phyloP scores from a whole-genome alignment of 2,888 invertebrate genomes.

The Osmoderma eremita region DNA sequence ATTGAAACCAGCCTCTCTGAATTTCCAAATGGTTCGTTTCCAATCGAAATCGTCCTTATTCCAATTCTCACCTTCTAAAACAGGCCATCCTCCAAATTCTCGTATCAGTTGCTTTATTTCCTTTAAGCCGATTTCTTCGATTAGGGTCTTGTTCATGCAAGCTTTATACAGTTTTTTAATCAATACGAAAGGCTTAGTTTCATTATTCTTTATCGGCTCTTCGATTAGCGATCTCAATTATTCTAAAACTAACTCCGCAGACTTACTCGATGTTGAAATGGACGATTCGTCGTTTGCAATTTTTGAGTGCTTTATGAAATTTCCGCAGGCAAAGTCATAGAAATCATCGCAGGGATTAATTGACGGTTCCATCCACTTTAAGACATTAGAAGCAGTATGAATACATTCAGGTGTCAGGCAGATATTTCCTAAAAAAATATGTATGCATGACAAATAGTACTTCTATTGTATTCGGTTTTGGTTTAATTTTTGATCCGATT shows the following conservation, averaged over 20 bases:
- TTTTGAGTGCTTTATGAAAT: constrained; percentile 72
- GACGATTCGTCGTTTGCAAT: constrained; percentile 86
- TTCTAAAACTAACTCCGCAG: constrained; percentile 78
- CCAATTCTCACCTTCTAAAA: constrained; percentile 81
- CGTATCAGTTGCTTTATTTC: constrained; percentile 79
- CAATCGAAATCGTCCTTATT: constrained; percentile 77
- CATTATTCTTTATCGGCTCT: constrained; percentile 69
- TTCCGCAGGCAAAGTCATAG: constrained; percentile 82
- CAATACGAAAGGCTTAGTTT: constrained; percentile 77
- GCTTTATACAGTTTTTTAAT: constrained; percentile 85
- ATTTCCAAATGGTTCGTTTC: constrained; percentile 84
- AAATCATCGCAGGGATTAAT: constrained; percentile 86
- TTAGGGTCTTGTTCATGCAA: constrained; percentile 87
- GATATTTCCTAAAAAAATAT: constrained; percentile 63
- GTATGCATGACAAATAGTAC: too few species aligned
- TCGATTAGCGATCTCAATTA: constrained; percentile 77
- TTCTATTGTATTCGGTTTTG: too few species aligned
- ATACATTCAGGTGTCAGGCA: constrained; percentile 84
- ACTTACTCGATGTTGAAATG: constrained; percentile 79
- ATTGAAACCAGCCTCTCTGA: constrained; percentile 83
- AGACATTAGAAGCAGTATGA: constrained; percentile 79
- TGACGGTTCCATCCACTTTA: constrained; percentile 75
- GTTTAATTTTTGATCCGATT: too few species aligned
- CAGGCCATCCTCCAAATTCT: constrained; percentile 93
- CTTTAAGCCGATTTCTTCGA: constrained; percentile 79